Evolutionary conservation across 2,888 invertebrate genomes (phyloP), one percentile per base, ranked within the genome.

Genomic region (Orgyia antiqua): DNA sequence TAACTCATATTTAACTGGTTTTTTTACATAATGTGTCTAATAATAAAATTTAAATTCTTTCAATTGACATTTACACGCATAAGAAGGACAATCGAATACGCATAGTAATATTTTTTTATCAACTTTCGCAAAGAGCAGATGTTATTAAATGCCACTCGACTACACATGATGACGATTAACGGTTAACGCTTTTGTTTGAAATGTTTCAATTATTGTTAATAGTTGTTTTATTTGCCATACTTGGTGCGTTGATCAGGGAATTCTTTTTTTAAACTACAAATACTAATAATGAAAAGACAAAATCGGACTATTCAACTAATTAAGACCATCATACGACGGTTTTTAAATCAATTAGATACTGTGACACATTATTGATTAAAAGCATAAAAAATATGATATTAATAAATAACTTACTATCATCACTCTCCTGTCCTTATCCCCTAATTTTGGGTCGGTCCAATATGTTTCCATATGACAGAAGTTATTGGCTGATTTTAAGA

Each of bases 101-200:
- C 42, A 44, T 47, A 42, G 43, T 13, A 24, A 5, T 24, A 8
- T 31, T 33, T 27, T 28, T 43, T 73, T 70, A 70, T 66, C 39
- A 53, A 65, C 58, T 73, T 72, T 68, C 62, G 58, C 66, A 67
- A 55, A 51, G 40, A 68, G 76, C 79, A 78, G 79, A 69, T 79
- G 78, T 68, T 59, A 35, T 40, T 59, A 78, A 79, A 78, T 64
- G 77, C 62, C 74, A 76, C 51, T 53, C 42, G 55, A 53, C 62
- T 40, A 34, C 27, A 25, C 34, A 38, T 29, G 53, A 56, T 45
- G 11, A 58, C 58, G 45, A 64, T 68, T 70, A 70, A 73, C 68
- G 65, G 68, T 63, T 58, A 42, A 50, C 48, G 40, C 44, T 55
- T 67, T 63, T 52, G 55, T 62, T 59, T 39, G 41, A 58, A 68